Conservation (phyloP, 2,797 vertebrate species). For the Calcarius lapponicus region DNA sequence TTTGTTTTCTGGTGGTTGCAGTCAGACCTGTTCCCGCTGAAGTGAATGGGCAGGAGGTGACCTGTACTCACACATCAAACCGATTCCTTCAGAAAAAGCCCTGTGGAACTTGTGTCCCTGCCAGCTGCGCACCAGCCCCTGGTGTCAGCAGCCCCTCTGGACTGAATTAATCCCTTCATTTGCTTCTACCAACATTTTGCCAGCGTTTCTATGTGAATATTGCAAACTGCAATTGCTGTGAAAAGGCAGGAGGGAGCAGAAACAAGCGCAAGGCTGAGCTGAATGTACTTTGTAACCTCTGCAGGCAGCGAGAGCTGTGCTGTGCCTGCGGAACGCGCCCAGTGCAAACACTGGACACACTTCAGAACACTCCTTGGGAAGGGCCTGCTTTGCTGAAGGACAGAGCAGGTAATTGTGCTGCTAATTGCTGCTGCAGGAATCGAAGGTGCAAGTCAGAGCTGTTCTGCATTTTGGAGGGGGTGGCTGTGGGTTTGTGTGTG, state of each 20-base stretch:
- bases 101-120: rapidly evolving
- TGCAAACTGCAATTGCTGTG: rapidly evolving
- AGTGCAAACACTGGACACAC: not conserved
- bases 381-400: not conserved
- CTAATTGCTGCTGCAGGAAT: not conserved
- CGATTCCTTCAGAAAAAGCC: not conserved
- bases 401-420: not conserved
- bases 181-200: not conserved
- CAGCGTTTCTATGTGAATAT: not conserved
- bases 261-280: not conserved
- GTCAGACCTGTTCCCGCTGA: not conserved
- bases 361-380: not conserved
- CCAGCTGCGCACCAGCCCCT: not conserved
- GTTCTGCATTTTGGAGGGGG: not conserved
- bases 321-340: not conserved
- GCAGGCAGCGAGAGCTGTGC: not conserved
- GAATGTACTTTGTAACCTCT: not conserved
- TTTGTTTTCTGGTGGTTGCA: not conserved
- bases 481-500: not conserved
- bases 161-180: not conserved
- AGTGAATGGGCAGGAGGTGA: not conserved
- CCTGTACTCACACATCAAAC: not conserved
- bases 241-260: not conserved
- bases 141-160: not conserved
- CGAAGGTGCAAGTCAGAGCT: not conserved